phyloP scores from a whole-genome alignment of 2,797 vertebrate genomes.

The Poecilia picta region DNA sequence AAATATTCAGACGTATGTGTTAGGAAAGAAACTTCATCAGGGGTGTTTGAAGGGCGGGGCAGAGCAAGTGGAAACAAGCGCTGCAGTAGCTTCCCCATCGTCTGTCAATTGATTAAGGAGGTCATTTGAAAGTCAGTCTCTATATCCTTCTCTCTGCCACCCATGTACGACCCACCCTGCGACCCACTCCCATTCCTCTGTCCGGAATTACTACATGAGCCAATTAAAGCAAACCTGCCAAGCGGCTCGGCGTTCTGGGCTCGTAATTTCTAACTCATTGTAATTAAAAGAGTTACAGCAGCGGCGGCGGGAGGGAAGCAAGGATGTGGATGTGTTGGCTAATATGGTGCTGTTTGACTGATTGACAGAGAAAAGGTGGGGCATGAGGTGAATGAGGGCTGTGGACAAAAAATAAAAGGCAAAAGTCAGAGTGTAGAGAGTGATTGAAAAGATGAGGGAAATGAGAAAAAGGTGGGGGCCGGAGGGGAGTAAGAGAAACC shows the following conservation, averaged over 20 bases:
- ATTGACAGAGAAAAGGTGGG: slow-evolving; percentile 34
- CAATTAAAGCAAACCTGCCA: slow-evolving; percentile 78
- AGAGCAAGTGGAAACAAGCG: slow-evolving; percentile 42
- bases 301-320: slow-evolving; percentile 20
- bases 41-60: background rate
- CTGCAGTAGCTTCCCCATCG: slow-evolving; percentile 61
- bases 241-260: slow-evolving; percentile 61
- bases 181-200: slow-evolving; percentile 25
- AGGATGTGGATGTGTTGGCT: slow-evolving; percentile 30
- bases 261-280: slow-evolving; percentile 75
- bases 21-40: background rate
- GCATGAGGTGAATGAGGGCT: background rate
- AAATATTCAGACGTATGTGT: slow-evolving; percentile 12
- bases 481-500: slow-evolving; percentile 6
- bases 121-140: slow-evolving; percentile 78
- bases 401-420: slow-evolving; percentile 23
- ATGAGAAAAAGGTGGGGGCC: slow-evolving; percentile 15
- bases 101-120: slow-evolving; percentile 78
- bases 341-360: slow-evolving; percentile 39
- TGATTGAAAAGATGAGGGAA: slow-evolving; percentile 53
- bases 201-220: slow-evolving; percentile 74
- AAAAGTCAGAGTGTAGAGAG: slow-evolving; percentile 50
- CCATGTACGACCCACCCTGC: slow-evolving; percentile 35
- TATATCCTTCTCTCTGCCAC: slow-evolving; percentile 29
- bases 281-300: slow-evolving; percentile 80